Evolutionary conservation across 2,888 invertebrate genomes (phyloP).

Genomic region (Andrena camellia): DNA sequence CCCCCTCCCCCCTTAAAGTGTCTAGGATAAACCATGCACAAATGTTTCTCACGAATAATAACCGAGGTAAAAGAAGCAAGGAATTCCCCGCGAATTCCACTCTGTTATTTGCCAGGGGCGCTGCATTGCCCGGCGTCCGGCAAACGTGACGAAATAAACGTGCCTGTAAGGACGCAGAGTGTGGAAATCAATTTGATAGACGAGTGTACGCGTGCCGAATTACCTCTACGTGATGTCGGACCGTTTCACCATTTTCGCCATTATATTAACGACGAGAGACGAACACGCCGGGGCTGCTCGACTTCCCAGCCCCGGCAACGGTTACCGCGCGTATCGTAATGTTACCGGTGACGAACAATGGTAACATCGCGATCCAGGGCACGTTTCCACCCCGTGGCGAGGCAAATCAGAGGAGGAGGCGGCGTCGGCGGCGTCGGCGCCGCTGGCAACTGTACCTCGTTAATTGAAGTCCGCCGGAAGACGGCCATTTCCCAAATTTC

Average conservation of each 20-base stretch:
- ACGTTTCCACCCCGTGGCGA: conserved; percentile 74
- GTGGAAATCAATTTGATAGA: conserved; percentile 84
- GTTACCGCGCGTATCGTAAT: conserved; percentile 75
- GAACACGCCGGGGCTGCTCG: conserved; percentile 68
- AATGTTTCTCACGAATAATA: background rate
- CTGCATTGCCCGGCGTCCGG: conserved; percentile 57
- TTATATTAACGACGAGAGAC: conserved; percentile 83
- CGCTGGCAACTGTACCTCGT: conserved; percentile 52
- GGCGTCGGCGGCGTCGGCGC: background rate
- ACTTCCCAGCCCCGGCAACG: conserved; percentile 66
- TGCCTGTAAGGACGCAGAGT: conserved; percentile 71
- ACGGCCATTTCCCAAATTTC: conserved; percentile 70
- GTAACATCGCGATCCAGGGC: conserved; percentile 80
- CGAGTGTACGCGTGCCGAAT: conserved; percentile 84
- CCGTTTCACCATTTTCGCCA: conserved; percentile 84
- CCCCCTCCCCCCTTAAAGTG: too few relatives aligned
- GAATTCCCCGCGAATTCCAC: conserved; percentile 19
- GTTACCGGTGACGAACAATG: conserved; percentile 72
- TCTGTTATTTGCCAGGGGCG: conserved; percentile 43
- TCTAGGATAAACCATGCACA: background rate
- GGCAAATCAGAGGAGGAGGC: conserved; percentile 62
- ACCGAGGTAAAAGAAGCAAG: background rate
- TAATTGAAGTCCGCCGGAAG: conserved; percentile 72
- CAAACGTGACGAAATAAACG: conserved; percentile 70
- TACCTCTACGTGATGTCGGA: conserved; percentile 85